Base-by-base conservation (phyloP, 2,888 invertebrate genomes). In the Noctua pronuba region DNA sequence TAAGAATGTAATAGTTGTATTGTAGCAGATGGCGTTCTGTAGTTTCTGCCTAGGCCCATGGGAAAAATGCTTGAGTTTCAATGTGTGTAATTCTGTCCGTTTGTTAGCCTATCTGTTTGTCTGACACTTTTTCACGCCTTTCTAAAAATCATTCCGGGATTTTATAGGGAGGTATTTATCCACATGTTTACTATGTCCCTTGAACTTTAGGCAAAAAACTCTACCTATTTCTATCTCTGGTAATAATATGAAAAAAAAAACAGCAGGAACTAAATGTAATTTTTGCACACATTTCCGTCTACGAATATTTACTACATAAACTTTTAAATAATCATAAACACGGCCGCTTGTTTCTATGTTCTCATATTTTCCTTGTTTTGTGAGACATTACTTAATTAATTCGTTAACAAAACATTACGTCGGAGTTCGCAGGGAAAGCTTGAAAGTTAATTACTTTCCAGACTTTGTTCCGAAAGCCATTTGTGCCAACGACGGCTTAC, bases 361-460 rank as follows among this genome's bases (percentile, higher is more conserved):
- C 55, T 58, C 16, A 55, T 24, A n/a, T 65, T 82, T 74, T 35
- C 16, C 24, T 75, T 81, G 46, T 82, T 75, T 46, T 24, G n/a
- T 10, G 41, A 81, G 65, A 74, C 41, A 75, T 81, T 55, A 71
- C 44, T 82, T 77, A 82, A 82, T 80, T 77, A 65, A 67, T 72
- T 74, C 72, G 49, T 70, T 74, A 74, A 38, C 55, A 62, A 75
- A 80, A 80, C 70, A 75, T 55, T 64, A 75, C 67, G n/a, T 58
- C 16, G 49, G 41, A 62, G 74, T 70, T 80, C 31, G 7, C 7
- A 38, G 46, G 49, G 74, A 38, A 65, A 76, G 67, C 73, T 71
- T 55, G 38, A 35, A 85, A 80, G 66, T 83, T 71, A 83, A 83
- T 83, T 83, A 76, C 55, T 81, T 81, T n/a, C 5, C 55, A 65